Percentiles rank a stretch among this genome's conserved stretches.
phyloP scores from a whole-genome alignment of 2,113 vertebrate genomes.

The Periophthalmus modestus region DNA sequence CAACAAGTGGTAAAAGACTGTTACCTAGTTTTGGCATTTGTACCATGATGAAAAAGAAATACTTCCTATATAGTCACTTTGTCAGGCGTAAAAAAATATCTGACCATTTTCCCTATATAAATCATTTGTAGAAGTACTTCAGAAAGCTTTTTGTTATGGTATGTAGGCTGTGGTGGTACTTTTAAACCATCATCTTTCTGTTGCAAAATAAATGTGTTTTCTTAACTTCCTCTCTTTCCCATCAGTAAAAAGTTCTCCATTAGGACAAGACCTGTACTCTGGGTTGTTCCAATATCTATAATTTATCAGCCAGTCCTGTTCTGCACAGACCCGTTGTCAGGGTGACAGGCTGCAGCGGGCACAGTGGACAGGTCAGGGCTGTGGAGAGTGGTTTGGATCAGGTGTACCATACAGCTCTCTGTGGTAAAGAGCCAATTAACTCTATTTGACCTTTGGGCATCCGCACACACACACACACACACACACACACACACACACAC shows the following conservation, averaged over 20 bases:
- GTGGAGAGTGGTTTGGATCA: slow-evolving; percentile 41
- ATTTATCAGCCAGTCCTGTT: slow-evolving; percentile 49
- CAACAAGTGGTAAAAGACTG: no score
- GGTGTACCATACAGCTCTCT: slow-evolving; percentile 13
- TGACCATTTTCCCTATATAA: not conserved
- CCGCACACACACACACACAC: not conserved
- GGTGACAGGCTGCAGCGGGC: slow-evolving; percentile 7
- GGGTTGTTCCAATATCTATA: slow-evolving; percentile 47
- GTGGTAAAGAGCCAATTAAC: slow-evolving; percentile 25
- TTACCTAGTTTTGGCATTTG: not conserved
- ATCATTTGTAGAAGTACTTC: not conserved
- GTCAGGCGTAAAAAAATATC: not conserved
- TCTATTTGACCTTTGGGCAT: slow-evolving; percentile 33
- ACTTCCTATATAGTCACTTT: not conserved
- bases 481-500: slow-evolving; percentile 2
- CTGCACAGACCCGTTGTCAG: slow-evolving; percentile 17
- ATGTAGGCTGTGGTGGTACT: slow-evolving; percentile 39
- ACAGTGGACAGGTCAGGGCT: slow-evolving; percentile 1
- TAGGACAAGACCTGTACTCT: slow-evolving; percentile 34
- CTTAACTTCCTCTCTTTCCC: not conserved
- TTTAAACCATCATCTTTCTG: not conserved
- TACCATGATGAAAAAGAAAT: not conserved
- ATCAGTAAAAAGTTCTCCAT: slow-evolving; percentile 42
- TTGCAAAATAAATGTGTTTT: slow-evolving; percentile 7
- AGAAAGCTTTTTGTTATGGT: not conserved